Evolutionary conservation across 2,797 vertebrate species (phyloP).

Genomic region (Saxicola maurus): DNA sequence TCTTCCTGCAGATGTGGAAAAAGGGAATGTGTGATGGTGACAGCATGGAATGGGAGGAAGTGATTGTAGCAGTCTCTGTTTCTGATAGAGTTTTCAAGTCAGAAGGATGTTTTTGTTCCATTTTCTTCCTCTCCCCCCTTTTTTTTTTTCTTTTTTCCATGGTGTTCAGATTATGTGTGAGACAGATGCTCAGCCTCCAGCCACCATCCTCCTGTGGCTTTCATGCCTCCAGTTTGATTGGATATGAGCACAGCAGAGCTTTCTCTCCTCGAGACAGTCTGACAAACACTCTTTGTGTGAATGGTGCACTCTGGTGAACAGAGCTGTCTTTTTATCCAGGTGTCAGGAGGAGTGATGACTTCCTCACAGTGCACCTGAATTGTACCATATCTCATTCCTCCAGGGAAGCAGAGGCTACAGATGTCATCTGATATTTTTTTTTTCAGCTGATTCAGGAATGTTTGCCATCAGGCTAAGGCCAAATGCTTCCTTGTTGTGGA

Average conservation of each 20-base stretch:
- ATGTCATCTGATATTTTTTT: slow-evolving; percentile 10
- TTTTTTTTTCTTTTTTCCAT: rapidly evolving
- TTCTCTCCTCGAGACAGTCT: slow-evolving; percentile 28
- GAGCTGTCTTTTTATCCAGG: slow-evolving; percentile 22
- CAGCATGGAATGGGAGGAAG: not conserved
- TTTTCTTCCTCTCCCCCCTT: rapidly evolving
- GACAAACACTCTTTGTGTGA: slow-evolving; percentile 43
- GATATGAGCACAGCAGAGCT: slow-evolving; percentile 28
- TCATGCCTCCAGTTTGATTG: slow-evolving; percentile 6
- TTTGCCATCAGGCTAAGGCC: not conserved
- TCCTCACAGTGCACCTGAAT: slow-evolving; percentile 16
- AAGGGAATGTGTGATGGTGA: not conserved
- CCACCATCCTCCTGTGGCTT: slow-evolving; percentile 36
- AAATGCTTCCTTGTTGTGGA: not conserved
- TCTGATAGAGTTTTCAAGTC: not conserved
- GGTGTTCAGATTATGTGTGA: not conserved
- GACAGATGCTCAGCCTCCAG: slow-evolving; percentile 33
- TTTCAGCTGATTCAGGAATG: slow-evolving; percentile 4
- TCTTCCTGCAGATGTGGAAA: not conserved
- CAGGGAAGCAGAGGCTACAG: not conserved
- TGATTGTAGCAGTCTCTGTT: not conserved
- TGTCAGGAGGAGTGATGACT: slow-evolving; percentile 31
- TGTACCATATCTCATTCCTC: slow-evolving; percentile 7
- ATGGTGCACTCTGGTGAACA: slow-evolving; percentile 39
- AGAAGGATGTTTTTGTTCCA: not conserved